phyloP scores from a whole-genome alignment of 1,140 invertebrate genomes.

The Drosophila novamexicana region DNA sequence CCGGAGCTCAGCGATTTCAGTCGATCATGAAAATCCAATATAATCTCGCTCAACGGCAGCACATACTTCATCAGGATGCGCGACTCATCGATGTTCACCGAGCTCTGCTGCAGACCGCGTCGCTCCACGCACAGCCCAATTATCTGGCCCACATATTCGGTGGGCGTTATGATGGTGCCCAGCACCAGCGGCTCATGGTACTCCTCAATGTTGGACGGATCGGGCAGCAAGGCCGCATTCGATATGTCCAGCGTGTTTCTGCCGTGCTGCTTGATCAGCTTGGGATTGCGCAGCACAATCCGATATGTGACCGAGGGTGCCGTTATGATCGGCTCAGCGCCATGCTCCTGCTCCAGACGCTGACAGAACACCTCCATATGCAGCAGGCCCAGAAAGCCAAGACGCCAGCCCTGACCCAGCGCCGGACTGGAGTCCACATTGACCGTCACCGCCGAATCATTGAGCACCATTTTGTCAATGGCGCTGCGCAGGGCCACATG shows the following conservation, averaged over 20 bases:
- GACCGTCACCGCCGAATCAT: conserved; percentile 95
- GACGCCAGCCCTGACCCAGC: conserved; percentile 96
- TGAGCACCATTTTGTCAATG: conserved; percentile 95
- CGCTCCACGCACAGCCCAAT: conserved; percentile 91
- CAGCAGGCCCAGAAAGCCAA: conserved; percentile 96
- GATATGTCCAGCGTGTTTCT: conserved; percentile 90
- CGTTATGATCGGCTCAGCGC: conserved; percentile 94
- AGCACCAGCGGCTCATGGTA: conserved; percentile 94
- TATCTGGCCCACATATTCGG: conserved; percentile 89
- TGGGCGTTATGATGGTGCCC: conserved; percentile 96
- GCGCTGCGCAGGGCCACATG: conserved; percentile 90
- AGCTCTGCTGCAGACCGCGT: conserved; percentile 90
- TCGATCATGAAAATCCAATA: conserved; percentile 97
- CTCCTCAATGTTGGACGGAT: conserved; percentile 88
- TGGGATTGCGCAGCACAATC: conserved; percentile 88
- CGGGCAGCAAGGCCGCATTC: conserved; percentile 94
- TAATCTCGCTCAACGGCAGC: conserved; percentile 96
- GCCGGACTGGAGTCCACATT: conserved; percentile 93
- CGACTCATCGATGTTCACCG: conserved; percentile 92
- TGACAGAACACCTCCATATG: conserved; percentile 99
- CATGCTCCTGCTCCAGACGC: conserved; percentile 96
- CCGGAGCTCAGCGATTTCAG: conserved; percentile 96
- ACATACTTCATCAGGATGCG: conserved; percentile 92
- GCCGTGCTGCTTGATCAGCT: conserved; percentile 88
- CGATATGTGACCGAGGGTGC: conserved; percentile 98